A percentile compares a stretch with the other conserved stretches of the same genome.
phyloP scores from a whole-genome alignment of 2,888 invertebrate species.

The Cylindroiulus punctatus region DNA sequence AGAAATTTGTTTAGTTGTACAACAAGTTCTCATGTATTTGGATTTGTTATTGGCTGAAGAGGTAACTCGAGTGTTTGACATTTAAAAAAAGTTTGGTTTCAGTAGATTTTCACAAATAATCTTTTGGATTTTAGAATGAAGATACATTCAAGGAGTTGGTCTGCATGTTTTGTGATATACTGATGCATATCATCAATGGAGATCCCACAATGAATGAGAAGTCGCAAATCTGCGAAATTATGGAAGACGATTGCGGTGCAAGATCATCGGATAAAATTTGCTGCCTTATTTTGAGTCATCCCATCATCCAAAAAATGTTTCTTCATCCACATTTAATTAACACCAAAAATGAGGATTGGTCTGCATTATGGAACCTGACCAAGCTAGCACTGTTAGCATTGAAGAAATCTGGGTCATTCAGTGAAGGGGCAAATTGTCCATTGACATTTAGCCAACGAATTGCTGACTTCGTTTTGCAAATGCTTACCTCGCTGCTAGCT shows the following conservation, averaged over 20 bases:
- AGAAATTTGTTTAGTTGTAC: not conserved
- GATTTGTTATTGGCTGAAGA: slow-evolving; percentile 24
- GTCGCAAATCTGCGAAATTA: not conserved
- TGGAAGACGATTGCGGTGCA: not conserved
- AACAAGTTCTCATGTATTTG: slow-evolving; percentile 30
- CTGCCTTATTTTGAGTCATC: slow-evolving; percentile 6
- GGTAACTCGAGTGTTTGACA: slow-evolving; percentile 37
- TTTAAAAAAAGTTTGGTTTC: not conserved
- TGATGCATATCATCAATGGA: not conserved
- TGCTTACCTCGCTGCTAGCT: not conserved
- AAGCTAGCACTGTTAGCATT: not conserved
- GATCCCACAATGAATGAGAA: not conserved
- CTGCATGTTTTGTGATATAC: not conserved
- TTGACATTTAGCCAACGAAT: not conserved
- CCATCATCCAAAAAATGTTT: slow-evolving; percentile 14
- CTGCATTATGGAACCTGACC: not conserved
- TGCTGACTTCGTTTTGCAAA: not conserved
- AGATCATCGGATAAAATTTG: not conserved
- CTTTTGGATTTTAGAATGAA: slow-evolving; percentile 24
- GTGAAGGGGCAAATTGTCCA: not conserved
- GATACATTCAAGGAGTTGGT: not conserved
- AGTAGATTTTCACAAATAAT: not conserved
- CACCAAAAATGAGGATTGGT: not conserved
- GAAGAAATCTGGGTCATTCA: not conserved
- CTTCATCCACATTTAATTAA: not conserved